These are phyloP conservation scores for Brachionus manjavacas DNA, from an alignment of 1,140 invertebrate genomes.

Conservation along the genomic window DNA sequence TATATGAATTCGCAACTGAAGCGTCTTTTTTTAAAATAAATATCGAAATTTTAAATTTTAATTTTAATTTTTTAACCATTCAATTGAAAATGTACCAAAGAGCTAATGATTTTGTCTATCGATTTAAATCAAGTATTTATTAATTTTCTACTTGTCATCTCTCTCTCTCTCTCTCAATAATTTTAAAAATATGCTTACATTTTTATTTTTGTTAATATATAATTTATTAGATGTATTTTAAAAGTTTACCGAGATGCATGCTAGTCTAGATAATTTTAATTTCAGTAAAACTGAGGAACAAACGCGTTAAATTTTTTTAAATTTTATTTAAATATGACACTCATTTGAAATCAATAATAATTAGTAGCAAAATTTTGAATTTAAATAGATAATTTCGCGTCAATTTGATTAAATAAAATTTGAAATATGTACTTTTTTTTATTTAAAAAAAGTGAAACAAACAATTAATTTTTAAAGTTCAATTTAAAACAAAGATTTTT, in stretches of 20 bases:
- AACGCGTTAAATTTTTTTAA: too few species aligned
- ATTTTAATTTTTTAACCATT: not conserved
- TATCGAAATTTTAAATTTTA: not conserved
- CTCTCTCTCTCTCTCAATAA: not conserved
- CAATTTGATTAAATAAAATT: too few species aligned
- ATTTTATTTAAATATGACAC: too few species aligned
- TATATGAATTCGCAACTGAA: not conserved
- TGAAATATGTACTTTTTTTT: too few species aligned
- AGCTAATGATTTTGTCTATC: not conserved
- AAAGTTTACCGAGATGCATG: too few species aligned
- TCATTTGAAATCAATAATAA: too few species aligned
- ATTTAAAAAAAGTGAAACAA: too few species aligned
- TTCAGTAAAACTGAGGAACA: not conserved
- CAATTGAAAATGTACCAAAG: not conserved
- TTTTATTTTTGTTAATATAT: too few species aligned
- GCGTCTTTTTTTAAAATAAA: not conserved
- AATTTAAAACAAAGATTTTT: not conserved
- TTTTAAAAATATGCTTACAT: too few species aligned
- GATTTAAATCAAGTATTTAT: conserved; percentile 9
- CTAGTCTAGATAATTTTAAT: not conserved
- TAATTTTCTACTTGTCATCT: not conserved
- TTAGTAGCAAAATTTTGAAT: too few species aligned
- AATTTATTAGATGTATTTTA: too few species aligned
- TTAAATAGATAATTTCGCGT: too few species aligned
- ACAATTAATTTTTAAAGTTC: not conserved